Evolutionary conservation across 2,797 vertebrate species (phyloP).

Genomic region (Morus bassanus): DNA sequence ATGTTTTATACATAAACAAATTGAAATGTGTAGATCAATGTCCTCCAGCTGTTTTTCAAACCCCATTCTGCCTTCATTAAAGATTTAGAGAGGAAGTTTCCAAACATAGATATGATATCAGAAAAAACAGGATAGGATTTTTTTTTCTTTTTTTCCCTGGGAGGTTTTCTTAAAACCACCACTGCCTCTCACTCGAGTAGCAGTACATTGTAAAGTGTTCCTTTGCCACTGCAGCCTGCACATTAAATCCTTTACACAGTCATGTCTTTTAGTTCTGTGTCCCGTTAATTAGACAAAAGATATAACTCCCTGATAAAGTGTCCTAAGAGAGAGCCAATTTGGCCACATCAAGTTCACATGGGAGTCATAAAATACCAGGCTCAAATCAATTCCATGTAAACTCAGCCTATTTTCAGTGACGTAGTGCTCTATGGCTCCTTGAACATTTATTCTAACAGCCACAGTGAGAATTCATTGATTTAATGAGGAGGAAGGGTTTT

Average conservation of each 20-base stretch:
- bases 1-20: conserved; percentile 76
- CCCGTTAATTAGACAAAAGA: conserved; percentile 52
- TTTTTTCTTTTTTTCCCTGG: background rate
- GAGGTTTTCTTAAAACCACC: conserved; percentile 27
- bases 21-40: conserved; percentile 74
- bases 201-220: background rate
- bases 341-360: background rate
- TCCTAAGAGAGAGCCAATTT: conserved; percentile 48
- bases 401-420: conserved; percentile 29
- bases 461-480: conserved; percentile 53
- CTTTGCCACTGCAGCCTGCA: conserved; percentile 13
- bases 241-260: conserved; percentile 10
- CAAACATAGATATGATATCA: conserved; percentile 43
- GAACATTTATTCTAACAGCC: conserved; percentile 42
- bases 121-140: conserved; percentile 12
- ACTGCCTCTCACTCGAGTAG: background rate
- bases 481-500: conserved; percentile 6
- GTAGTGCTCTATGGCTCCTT: background rate
- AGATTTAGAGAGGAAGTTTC: conserved; percentile 61
- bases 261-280: conserved; percentile 31
- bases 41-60: conserved; percentile 76
- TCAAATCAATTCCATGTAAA: conserved; percentile 53
- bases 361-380: conserved; percentile 36
- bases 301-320: conserved; percentile 36
- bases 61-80: conserved; percentile 55